phyloP scores from a whole-genome alignment of 2,113 vertebrate genomes.

The Acinonyx jubatus region DNA sequence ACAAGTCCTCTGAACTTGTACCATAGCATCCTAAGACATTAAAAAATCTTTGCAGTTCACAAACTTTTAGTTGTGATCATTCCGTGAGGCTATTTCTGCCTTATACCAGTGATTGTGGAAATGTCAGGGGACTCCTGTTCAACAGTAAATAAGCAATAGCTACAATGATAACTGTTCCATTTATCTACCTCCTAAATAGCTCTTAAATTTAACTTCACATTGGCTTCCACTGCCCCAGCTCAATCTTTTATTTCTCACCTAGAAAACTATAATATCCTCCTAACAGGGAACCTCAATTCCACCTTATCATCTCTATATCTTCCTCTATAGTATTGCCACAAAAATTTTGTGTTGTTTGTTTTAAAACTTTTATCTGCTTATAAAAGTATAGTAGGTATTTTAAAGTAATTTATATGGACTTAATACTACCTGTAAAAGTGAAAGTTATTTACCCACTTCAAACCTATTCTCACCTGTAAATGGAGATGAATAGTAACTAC shows the following conservation, averaged over 20 bases:
- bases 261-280: background rate
- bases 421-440: background rate
- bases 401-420: background rate
- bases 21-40: background rate
- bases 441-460: background rate
- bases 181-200: background rate
- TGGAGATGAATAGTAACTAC: background rate
- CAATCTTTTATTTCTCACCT: background rate
- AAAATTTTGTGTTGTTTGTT: background rate
- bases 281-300: background rate
- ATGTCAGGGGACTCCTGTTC: background rate
- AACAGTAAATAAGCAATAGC: background rate
- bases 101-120: background rate
- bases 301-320: background rate
- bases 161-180: background rate
- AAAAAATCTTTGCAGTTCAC: background rate
- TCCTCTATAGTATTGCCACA: background rate
- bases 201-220: background rate
- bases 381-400: background rate
- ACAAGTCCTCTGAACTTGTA: background rate
- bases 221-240: background rate
- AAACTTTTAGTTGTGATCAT: background rate
- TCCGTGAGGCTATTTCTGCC: background rate
- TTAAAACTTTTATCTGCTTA: conserved; percentile 1
- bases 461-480: background rate